Evolutionary conservation across 2,113 vertebrate species (phyloP), one percentile per base, ranked within the genome.

Genomic region (Pseudopipra pipra): DNA sequence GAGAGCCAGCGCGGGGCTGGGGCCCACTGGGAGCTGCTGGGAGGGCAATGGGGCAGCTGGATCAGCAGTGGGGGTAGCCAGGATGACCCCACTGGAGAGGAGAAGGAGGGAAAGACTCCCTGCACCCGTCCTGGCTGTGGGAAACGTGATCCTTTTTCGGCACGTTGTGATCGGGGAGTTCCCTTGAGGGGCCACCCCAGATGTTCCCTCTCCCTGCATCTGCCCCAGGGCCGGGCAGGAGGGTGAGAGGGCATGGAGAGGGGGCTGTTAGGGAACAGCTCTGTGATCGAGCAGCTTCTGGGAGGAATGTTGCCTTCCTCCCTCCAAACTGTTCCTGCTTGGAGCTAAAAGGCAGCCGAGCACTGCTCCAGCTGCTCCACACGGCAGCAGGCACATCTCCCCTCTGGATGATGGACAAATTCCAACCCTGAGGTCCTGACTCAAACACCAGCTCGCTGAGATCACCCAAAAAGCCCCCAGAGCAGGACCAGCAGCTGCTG

Each of bases 91-190:
- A 4, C 9, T 5, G 52, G 10, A 2, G 14, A 76, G 12, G 41
- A 27, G 5, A 39, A 59, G 6, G 2, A 7, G 55, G 25, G 11
- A 65, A 44, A 70, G 28, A 37, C 28, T 66, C 68, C 63, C n/a
- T 1, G 17, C 5, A 2, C 31, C 80, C 18, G 0, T 27, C 85
- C 46, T 12, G 47, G 43, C 61, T 35, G 51, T 0, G 2, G 89
- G 59, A 52, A 85, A 31, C 0, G 2, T 0, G 14, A 33, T 3
- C 81, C n/a, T 37, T 10, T 0, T 0, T 56, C 19, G 37, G 51
- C 41, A 16, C n/a, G 14, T 4, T 3, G 5, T 15, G 20, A 3
- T 2, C 0, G 2, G 62, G 46, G 44, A 44, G 9, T 56, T 56
- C 54, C 77, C 46, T 14, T 2, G 65, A 24, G 67, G 58, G 61